Evolutionary conservation across 2,797 vertebrate genomes (phyloP).

Genomic region (Acanthurus leucopareius): DNA sequence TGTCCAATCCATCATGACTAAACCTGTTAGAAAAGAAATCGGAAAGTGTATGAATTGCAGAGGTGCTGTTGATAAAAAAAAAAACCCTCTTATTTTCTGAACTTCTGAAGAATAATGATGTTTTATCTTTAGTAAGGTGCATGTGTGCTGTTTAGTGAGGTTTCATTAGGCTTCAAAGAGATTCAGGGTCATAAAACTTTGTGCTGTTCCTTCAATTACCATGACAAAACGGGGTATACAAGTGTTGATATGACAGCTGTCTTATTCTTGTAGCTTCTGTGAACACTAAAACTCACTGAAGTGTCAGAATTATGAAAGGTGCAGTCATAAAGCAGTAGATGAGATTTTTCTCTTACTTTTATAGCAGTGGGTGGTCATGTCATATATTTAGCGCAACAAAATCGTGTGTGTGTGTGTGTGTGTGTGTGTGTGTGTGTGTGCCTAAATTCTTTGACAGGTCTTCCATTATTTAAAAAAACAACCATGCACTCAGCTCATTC

Average conservation of each 20-base stretch:
- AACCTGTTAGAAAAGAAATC: constrained; percentile 42
- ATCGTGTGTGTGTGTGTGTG: neutral
- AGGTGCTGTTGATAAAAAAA: constrained; percentile 12
- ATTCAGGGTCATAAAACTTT: constrained; percentile 18
- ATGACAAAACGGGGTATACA: neutral
- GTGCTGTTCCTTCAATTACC: constrained; percentile 17
- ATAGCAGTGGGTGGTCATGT: constrained; percentile 10
- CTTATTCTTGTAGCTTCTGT: constrained; percentile 5
- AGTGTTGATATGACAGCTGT: constrained; percentile 17
- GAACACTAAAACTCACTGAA: constrained; percentile 27
- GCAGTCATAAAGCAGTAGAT: neutral
- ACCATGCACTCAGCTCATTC: neutral
- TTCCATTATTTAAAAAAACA: constrained; percentile 9
- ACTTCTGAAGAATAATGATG: constrained; percentile 9
- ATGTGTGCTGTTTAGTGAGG: neutral
- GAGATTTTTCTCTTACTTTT: constrained; percentile 9
- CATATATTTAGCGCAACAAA: neutral
- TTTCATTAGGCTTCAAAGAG: constrained; percentile 28
- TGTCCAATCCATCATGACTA: constrained; percentile 46
- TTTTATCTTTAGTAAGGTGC: constrained; percentile 10
- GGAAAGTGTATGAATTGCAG: constrained; percentile 32
- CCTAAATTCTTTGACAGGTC: neutral
- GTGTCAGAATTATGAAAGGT: constrained; percentile 32
- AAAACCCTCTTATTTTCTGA: neutral
- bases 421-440: neutral